A percentile compares a stretch with the other conserved stretches of the same genome.
Evolutionary conservation across 1,140 invertebrate species (phyloP).

Genomic region (Tribolium castaneum): DNA sequence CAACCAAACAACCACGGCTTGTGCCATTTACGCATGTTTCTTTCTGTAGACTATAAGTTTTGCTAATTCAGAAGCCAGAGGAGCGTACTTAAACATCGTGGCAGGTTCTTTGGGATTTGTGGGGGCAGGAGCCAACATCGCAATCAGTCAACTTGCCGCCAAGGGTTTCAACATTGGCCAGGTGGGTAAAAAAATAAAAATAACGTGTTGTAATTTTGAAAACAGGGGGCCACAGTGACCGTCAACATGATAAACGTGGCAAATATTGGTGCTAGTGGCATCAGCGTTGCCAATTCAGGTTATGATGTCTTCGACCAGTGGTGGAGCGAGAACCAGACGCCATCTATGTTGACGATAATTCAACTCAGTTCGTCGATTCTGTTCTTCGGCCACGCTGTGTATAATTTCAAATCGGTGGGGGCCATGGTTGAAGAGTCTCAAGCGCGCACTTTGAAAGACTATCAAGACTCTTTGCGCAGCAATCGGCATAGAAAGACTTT

Average conservation of each 20-base stretch:
- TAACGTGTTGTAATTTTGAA: constrained; percentile 10
- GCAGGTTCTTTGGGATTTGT: constrained; percentile 60
- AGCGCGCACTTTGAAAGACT: constrained; percentile 51
- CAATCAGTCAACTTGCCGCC: constrained; percentile 49
- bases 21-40: not conserved
- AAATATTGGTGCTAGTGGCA: constrained; percentile 54
- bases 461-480: constrained; percentile 56
- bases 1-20: too few relatives aligned
- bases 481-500: constrained; percentile 61
- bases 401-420: constrained; percentile 59
- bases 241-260: constrained; percentile 56
- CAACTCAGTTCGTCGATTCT: constrained; percentile 62
- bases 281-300: constrained; percentile 52
- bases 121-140: constrained; percentile 56
- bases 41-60: constrained; percentile 59
- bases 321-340: constrained; percentile 49
- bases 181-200: constrained; percentile 43
- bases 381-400: constrained; percentile 62
- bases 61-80: constrained; percentile 59
- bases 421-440: constrained; percentile 62
- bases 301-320: constrained; percentile 55
- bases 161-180: constrained; percentile 51
- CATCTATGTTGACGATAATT: constrained; percentile 56
- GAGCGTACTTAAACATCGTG: constrained; percentile 61
- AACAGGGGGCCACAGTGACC: constrained; percentile 48